Base-by-base conservation (phyloP, 2,797 vertebrate genomes). In the Cyclopterus lumpus region DNA sequence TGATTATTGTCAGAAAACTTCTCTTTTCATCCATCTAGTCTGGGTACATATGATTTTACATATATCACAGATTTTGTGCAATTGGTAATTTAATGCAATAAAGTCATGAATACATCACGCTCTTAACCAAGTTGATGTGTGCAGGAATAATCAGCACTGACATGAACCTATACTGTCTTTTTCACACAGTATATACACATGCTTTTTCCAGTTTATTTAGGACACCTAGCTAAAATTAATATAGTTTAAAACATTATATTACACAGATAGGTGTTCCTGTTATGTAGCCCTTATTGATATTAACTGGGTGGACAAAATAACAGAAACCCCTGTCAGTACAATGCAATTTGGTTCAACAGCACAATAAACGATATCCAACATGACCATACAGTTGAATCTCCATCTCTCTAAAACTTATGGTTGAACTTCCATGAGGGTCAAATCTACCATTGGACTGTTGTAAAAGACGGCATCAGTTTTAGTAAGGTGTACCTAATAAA, bases 51-150 rank as follows among this genome's bases (percentile, higher is more conserved):
- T 48, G 48, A 75, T 68, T 76, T 75, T 57, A 51, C 70, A 82
- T 59, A 59, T 55, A 42, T 58, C 4, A 69, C 30, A 26, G 16
- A 60, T 63, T 26, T 59, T 54, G 65, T 70, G 72, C 60, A 65
- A 18, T 51, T 59, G 54, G 7, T 53, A 1, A 66, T 59, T 69
- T 42, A 36, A 81, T 67, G 38, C 42, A 83, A 82, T 83, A 77
- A 85, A 88, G 68, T 14, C 2, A 67, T 77, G 8, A 57, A 38
- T 55, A 51, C 18, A 18, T 7, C 18, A 10, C 24, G 22, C 8
- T 74, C 15, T 7, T 64, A 38, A 61, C 18, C 7, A 44, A 49
- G 15, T 67, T 49, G 3, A 70, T 46, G 20, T 18, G 7, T 57
- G 44, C 4, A 61, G 6, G 7, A 64, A 73, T 40, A 9, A 69